These are phyloP conservation scores for Zelostemma sp. DNA, from an alignment of 1,140 invertebrate genomes.

Conservation along the genomic window DNA sequence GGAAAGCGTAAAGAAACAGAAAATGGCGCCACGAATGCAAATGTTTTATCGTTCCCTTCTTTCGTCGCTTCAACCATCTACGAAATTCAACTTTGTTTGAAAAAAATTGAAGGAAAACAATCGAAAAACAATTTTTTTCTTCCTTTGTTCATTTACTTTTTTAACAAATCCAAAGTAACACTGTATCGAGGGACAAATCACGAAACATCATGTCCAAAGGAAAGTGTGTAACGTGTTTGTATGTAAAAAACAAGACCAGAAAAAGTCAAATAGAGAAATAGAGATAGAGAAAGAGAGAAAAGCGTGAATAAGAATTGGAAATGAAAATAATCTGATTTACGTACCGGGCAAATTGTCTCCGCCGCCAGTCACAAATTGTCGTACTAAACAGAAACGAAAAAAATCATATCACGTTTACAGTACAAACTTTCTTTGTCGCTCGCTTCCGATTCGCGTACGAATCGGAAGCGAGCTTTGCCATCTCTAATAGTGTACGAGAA, in stretches of 20 bases:
- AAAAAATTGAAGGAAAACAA: not conserved
- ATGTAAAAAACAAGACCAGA: slow-evolving; percentile 37
- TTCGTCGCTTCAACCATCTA: no score
- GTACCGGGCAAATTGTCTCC: slow-evolving; percentile 80
- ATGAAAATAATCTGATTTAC: slow-evolving; percentile 71
- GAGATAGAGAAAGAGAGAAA: slow-evolving; percentile 31
- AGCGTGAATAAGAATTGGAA: slow-evolving; percentile 58
- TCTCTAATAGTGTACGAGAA: no score
- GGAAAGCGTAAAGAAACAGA: slow-evolving; percentile 50
- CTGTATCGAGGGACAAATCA: no score
- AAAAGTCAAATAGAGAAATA: slow-evolving; percentile 31
- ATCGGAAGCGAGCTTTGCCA: slow-evolving; percentile 59
- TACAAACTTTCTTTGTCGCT: slow-evolving; percentile 35
- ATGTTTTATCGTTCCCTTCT: slow-evolving; percentile 6
- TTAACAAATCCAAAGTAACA: not conserved
- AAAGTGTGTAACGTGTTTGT: slow-evolving; percentile 47
- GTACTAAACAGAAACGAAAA: slow-evolving; percentile 78
- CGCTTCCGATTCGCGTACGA: slow-evolving; percentile 59
- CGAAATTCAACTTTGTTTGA: not conserved
- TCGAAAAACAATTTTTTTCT: no score
- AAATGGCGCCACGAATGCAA: slow-evolving; percentile 44
- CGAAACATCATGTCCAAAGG: slow-evolving; percentile 12
- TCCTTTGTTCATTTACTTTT: no score
- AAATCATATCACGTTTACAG: slow-evolving; percentile 69
- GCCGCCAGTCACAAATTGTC: slow-evolving; percentile 79